Percentiles rank a stretch among this genome's conserved stretches.
These are phyloP conservation scores for Oxyura jamaicensis DNA, from an alignment of 2,113 vertebrate species.

Conservation along the genomic window DNA sequence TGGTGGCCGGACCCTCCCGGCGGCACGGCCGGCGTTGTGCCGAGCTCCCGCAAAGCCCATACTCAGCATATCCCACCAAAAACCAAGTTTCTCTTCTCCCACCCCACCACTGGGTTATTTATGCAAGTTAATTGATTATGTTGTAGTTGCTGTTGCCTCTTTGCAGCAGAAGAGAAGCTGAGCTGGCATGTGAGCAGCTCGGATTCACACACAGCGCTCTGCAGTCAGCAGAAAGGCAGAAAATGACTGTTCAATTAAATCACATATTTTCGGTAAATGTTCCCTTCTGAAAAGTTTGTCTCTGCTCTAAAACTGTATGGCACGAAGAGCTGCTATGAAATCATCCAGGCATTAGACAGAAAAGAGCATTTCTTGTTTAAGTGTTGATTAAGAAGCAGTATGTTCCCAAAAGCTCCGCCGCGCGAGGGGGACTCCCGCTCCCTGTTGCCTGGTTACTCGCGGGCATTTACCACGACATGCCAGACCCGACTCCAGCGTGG, in stretches of 20 bases:
- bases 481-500: rapidly evolving
- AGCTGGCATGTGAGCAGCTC: background rate
- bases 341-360: background rate
- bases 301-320: conserved; percentile 9
- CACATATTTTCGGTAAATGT: background rate
- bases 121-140: background rate
- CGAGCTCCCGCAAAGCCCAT: rapidly evolving
- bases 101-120: background rate
- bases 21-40: too few species aligned
- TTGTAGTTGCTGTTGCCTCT: background rate
- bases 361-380: conserved; percentile 47
- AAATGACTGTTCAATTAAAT: conserved; percentile 36
- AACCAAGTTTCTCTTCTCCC: background rate
- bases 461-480: background rate
- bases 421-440: background rate
- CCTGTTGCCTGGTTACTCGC: background rate
- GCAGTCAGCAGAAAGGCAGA: conserved; percentile 43
- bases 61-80: rapidly evolving
- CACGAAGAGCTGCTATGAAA: conserved; percentile 13
- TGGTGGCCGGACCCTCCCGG: too few species aligned
- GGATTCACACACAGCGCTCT: background rate
- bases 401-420: background rate
- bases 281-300: conserved; percentile 12
- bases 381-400: conserved; percentile 37
- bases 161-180: conserved; percentile 24